Evolutionary conservation across 2,113 vertebrate species (phyloP), one percentile per base, ranked within the genome.

Genomic region (Lepus americanus): DNA sequence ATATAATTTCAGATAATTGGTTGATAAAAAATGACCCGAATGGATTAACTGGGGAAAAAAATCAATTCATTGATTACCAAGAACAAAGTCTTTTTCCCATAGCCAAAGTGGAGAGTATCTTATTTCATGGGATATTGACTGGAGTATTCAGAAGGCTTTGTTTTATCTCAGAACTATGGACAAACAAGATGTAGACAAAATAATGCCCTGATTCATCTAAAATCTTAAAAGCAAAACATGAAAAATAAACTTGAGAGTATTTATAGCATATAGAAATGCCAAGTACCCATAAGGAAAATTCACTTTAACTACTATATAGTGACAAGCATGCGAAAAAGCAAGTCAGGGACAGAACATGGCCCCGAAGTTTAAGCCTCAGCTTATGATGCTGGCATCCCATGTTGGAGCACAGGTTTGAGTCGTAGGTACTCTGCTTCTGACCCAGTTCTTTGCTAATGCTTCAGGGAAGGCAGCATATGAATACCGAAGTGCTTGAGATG

Each of bases 241-340:
- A 87, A 89, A 73, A 49, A 87, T 36, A 91, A 91, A 77, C 19
- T 85, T 55, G 88, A 49, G 49, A 90, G 64, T 91, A 76, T 61
- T n/a, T 84, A 72, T 63, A 51, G 9, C 9, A 77, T 85, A 33
- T 2, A 67, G 17, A 69, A 67, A 72, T 82, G 67, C 77, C 4
- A 13, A 78, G 1, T 8, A 73, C 8, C 6, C 31, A 31, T 31
- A 67, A 90, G 22, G 31, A 81, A 66, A 92, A 59, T 81, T 25
- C 14, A 72, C 3, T 73, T 44, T 80, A 0, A 49, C 14, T 80
- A n/a, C 16, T 1, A 27, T 53, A 22, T 9, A 63, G 6, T n/a
- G 22, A 19, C 6, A 78, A 6, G 6, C 12, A 33, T 53, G 13
- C 33, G 77, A 39, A 77, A 7, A 87, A n/a, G 39, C 4, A 31